Conservation (phyloP, 2,797 vertebrate species). For the Emydoidea blandingii region DNA sequence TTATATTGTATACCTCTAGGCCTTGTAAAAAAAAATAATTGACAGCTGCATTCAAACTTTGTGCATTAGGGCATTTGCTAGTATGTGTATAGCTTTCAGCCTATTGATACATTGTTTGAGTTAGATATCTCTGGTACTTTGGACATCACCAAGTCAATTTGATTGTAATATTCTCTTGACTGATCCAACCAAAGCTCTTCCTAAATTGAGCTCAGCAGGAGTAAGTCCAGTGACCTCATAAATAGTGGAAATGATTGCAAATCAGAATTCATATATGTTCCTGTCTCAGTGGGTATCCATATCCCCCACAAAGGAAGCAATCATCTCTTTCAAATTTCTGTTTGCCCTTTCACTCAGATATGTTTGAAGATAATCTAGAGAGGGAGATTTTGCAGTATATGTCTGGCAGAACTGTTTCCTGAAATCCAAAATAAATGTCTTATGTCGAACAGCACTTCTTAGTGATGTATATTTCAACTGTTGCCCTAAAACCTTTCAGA, state of each 20-base stretch:
- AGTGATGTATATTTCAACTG: not conserved
- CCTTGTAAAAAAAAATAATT: not conserved
- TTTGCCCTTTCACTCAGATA: slow-evolving; percentile 84
- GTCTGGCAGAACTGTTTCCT: slow-evolving; percentile 53
- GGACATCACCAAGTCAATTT: slow-evolving; percentile 79
- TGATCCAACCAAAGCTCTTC: slow-evolving; percentile 83
- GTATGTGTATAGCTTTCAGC: slow-evolving; percentile 13
- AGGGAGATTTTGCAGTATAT: slow-evolving; percentile 61
- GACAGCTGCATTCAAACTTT: not conserved
- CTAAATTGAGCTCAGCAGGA: slow-evolving; percentile 87
- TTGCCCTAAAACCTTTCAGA: not conserved
- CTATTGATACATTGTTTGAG: slow-evolving; percentile 62
- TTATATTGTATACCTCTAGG: not conserved
- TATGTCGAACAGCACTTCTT: not conserved
- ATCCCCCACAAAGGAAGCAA: slow-evolving; percentile 84
- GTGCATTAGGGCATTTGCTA: not conserved
- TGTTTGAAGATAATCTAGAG: slow-evolving; percentile 79
- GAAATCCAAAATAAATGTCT: slow-evolving; percentile 35
- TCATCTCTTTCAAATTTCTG: slow-evolving; percentile 84
- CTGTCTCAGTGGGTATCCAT: slow-evolving; percentile 81
- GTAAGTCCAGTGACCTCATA: slow-evolving; percentile 84
- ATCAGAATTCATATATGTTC: slow-evolving; percentile 83
- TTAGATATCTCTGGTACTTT: slow-evolving; percentile 26
- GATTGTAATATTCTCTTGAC: slow-evolving; percentile 80
- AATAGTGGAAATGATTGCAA: slow-evolving; percentile 88